phyloP scores from a whole-genome alignment of 2,797 vertebrate species.

The Benthosema pterotum region DNA sequence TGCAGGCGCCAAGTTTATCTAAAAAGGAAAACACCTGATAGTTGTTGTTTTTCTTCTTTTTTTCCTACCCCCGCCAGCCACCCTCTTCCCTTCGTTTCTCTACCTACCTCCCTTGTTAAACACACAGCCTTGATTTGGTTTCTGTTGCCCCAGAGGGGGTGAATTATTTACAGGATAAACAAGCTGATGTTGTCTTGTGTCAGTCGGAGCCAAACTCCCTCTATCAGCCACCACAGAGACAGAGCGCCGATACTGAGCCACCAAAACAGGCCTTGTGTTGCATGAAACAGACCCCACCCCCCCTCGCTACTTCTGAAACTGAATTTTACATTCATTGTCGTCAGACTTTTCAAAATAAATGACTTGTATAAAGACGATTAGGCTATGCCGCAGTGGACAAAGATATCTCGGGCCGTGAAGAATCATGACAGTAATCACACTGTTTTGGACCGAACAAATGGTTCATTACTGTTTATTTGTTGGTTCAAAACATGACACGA shows the following conservation, averaged over 20 bases:
- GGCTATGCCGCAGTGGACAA: too few species aligned
- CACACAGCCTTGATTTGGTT: slow-evolving; percentile 77
- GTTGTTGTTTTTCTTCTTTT: slow-evolving; percentile 44
- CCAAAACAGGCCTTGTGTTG: slow-evolving; percentile 34
- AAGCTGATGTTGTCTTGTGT: slow-evolving; percentile 76
- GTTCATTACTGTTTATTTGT: too few species aligned
- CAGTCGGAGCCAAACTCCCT: slow-evolving; percentile 68
- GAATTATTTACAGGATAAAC: slow-evolving; percentile 83
- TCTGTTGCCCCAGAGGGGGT: slow-evolving; percentile 67
- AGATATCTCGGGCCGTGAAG: too few species aligned
- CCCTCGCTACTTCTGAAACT: too few species aligned
- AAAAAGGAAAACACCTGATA: slow-evolving; percentile 73
- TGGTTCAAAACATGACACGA: too few species aligned
- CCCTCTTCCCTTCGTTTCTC: slow-evolving; percentile 17
- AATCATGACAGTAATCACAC: too few species aligned
- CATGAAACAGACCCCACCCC: too few species aligned
- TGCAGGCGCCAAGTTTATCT: slow-evolving; percentile 74
- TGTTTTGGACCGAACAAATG: too few species aligned
- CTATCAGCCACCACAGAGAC: slow-evolving; percentile 60
- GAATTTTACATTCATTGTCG: too few species aligned
- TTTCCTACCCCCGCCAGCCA: neutral
- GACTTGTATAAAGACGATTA: too few species aligned
- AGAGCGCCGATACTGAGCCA: slow-evolving; percentile 49
- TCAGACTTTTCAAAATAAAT: too few species aligned
- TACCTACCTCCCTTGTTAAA: slow-evolving; percentile 71